A percentile compares a stretch with the other conserved stretches of the same genome.
Conservation (phyloP, 2,113 vertebrate genomes). For the Pseudorhombus dupliciocellatus region DNA sequence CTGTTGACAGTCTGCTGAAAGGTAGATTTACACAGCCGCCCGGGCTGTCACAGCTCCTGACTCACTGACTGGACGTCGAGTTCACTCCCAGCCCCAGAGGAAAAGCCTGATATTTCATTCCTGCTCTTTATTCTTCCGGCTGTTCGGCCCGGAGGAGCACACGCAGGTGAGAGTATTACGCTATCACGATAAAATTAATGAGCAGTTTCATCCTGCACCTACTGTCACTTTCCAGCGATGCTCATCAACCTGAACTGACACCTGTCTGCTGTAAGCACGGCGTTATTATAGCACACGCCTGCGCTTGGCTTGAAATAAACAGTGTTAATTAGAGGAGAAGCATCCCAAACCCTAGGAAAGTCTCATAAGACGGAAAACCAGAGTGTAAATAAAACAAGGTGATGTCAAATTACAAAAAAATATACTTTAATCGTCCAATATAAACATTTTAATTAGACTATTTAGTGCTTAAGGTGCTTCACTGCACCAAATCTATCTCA, state of each 20-base stretch:
- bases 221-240: neutral
- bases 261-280: too few relatives aligned
- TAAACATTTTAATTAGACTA: too few relatives aligned
- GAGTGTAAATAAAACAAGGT: too few relatives aligned
- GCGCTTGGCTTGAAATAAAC: too few relatives aligned
- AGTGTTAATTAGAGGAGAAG: too few relatives aligned
- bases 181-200: conserved; percentile 40
- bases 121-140: conserved; percentile 5
- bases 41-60: conserved; percentile 38
- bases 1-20: conserved; percentile 60
- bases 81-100: conserved; percentile 27
- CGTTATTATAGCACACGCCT: too few relatives aligned
- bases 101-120: conserved; percentile 31
- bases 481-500: neutral
- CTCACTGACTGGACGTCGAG: conserved; percentile 24
- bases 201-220: conserved; percentile 1
- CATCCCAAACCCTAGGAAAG: too few relatives aligned
- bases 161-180: conserved; percentile 12
- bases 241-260: too few relatives aligned
- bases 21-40: conserved; percentile 53
- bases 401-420: too few relatives aligned
- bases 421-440: too few relatives aligned
- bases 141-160: conserved; percentile 6
- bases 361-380: too few relatives aligned
- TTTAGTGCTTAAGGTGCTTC: too few relatives aligned